Conservation (phyloP, 2,888 invertebrate genomes). For the Nephrotoma appendiculata region DNA sequence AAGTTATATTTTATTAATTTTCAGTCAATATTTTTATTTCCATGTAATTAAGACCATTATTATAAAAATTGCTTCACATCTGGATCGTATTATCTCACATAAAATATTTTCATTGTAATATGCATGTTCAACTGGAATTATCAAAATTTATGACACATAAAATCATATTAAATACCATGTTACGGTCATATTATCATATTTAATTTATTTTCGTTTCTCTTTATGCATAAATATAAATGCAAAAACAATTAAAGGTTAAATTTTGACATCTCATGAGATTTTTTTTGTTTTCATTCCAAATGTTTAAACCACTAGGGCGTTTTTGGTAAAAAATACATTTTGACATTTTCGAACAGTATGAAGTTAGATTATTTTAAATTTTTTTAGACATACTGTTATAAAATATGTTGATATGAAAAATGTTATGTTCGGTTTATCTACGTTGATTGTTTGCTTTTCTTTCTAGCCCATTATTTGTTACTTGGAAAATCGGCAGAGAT, state of each 20-base stretch:
- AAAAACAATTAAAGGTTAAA: conserved; percentile 7
- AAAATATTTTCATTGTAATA: not conserved
- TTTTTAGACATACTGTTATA: not conserved
- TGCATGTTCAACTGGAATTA: not conserved
- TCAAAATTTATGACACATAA: not conserved
- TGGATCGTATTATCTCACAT: not conserved
- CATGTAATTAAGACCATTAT: too few species aligned
- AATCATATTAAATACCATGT: not conserved
- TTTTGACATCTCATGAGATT: conserved; percentile 8
- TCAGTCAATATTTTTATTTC: not conserved
- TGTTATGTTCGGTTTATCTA: conserved; percentile 3
- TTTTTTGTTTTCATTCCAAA: conserved; percentile 6
- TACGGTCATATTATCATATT: not conserved
- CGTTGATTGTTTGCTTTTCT: conserved; percentile 13
- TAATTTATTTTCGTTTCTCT: not conserved
- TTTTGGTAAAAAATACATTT: not conserved
- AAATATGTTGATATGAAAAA: not conserved
- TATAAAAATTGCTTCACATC: not conserved
- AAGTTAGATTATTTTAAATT: not conserved
- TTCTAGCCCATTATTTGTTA: conserved; percentile 88
- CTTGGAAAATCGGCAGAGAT: conserved; percentile 97
- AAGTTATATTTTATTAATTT: conserved; percentile 36
- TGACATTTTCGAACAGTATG: not conserved
- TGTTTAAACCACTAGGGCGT: not conserved
- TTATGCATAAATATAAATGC: not conserved